These are phyloP conservation scores for Ceratina australensis DNA, from an alignment of 1,140 invertebrate species.

Conservation along the genomic window DNA sequence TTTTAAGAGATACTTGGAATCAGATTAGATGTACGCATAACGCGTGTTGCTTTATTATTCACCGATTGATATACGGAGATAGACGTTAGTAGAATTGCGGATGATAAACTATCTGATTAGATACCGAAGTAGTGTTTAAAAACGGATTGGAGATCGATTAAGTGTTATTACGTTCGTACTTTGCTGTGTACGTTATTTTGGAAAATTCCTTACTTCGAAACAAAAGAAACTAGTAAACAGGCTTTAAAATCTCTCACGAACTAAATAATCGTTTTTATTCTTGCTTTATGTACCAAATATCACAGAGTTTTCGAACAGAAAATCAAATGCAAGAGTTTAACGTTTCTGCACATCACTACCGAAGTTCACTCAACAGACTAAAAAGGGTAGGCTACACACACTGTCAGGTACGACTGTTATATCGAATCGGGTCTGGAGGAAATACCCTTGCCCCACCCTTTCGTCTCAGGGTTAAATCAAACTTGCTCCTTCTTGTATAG, in stretches of 20 bases:
- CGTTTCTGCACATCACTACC: neutral
- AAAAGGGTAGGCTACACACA: neutral
- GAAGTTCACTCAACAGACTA: neutral
- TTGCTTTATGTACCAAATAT: too few relatives aligned
- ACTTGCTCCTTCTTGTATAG: conserved; percentile 11
- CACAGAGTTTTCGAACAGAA: neutral
- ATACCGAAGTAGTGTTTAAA: conserved; percentile 30
- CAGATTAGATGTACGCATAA: too few relatives aligned
- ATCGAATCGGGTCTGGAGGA: neutral
- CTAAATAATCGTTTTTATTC: too few relatives aligned
- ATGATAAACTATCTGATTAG: conserved; percentile 53
- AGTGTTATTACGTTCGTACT: neutral
- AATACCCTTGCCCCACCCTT: neutral
- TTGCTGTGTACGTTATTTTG: neutral
- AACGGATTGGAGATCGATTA: conserved; percentile 14
- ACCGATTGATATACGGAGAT: neutral
- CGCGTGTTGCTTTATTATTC: neutral
- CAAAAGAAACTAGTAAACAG: too few relatives aligned
- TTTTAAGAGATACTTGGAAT: too few relatives aligned
- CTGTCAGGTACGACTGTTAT: conserved; percentile 11
- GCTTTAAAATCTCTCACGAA: too few relatives aligned
- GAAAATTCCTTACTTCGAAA: too few relatives aligned
- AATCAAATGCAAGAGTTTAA: neutral
- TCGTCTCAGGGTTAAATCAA: neutral
- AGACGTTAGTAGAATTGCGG: conserved; percentile 1